These are phyloP conservation scores for Galago senegalensis DNA, from an alignment of 2,797 vertebrate species.

Conservation along the genomic window DNA sequence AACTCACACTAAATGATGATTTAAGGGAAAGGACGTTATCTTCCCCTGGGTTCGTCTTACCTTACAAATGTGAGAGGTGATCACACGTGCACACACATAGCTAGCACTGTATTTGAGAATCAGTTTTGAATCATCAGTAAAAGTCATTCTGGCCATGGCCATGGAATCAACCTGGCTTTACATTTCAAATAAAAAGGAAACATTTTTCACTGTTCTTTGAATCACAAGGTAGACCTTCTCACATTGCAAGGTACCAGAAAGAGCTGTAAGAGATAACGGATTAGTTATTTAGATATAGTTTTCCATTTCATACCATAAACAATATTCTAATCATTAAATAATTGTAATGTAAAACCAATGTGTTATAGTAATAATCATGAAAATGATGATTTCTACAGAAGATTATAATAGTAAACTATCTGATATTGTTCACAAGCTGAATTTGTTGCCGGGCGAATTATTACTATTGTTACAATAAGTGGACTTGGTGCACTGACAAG, in stretches of 20 bases:
- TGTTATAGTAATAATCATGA: not conserved
- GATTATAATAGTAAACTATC: not conserved
- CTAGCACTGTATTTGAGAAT: not conserved
- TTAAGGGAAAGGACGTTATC: not conserved
- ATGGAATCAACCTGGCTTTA: not conserved
- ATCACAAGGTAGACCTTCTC: not conserved
- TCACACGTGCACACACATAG: not conserved
- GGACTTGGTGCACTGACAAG: not conserved
- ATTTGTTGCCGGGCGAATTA: not conserved
- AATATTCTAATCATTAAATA: slow-evolving; percentile 21
- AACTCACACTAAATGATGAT: not conserved
- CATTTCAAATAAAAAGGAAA: not conserved
- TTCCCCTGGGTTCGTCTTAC: not conserved
- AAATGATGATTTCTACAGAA: not conserved
- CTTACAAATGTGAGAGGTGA: not conserved
- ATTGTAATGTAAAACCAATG: not conserved
- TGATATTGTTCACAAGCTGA: not conserved
- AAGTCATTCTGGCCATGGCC: not conserved
- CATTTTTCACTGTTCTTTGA: not conserved
- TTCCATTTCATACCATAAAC: not conserved
- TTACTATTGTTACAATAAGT: not conserved
- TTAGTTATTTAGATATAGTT: not conserved
- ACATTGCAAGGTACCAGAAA: not conserved
- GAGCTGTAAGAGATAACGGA: accelerated
- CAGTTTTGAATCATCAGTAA: not conserved